Evolutionary conservation across 2,888 invertebrate species (phyloP).

Genomic region (Hermaeophaga mercurialis): DNA sequence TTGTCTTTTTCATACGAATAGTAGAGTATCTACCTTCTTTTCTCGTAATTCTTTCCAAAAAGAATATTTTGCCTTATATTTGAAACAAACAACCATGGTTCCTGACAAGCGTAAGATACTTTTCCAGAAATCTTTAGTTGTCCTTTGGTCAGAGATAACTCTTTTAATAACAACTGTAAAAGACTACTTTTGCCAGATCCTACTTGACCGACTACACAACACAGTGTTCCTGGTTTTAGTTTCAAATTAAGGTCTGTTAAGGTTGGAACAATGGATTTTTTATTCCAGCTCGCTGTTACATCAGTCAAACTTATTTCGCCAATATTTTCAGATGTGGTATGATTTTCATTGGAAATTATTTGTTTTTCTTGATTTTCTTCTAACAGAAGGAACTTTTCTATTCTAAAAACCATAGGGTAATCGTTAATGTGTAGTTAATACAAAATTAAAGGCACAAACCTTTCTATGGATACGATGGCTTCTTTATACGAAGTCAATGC

Average conservation of each 20-base stretch:
- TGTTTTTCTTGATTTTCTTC: constrained; percentile 39
- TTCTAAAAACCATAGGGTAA: constrained; percentile 1
- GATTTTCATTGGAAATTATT: not conserved
- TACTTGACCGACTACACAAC: constrained; percentile 65
- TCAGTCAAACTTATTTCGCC: constrained; percentile 37
- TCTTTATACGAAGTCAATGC: constrained; percentile 45
- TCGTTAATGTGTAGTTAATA: not conserved
- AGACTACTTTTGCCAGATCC: constrained; percentile 74
- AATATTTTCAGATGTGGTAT: not conserved
- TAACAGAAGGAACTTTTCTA: constrained; percentile 46
- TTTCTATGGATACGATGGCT: constrained; percentile 45
- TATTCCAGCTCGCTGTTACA: constrained; percentile 46
- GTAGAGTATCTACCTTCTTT: not conserved
- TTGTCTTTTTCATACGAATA: not conserved
- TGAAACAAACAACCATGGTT: constrained; percentile 78
- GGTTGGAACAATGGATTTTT: constrained; percentile 50
- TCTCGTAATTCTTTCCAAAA: constrained; percentile 68
- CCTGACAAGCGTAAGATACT: constrained; percentile 76
- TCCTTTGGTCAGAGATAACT: constrained; percentile 68
- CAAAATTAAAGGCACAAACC: constrained; percentile 19
- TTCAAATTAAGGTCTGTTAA: constrained; percentile 59
- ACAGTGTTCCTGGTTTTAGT: constrained; percentile 57
- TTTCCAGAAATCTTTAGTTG: constrained; percentile 66
- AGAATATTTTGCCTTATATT: constrained; percentile 80
- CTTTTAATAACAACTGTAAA: constrained; percentile 74